Conservation (phyloP, 1,140 invertebrate genomes). For the Anastrepha obliqua region DNA sequence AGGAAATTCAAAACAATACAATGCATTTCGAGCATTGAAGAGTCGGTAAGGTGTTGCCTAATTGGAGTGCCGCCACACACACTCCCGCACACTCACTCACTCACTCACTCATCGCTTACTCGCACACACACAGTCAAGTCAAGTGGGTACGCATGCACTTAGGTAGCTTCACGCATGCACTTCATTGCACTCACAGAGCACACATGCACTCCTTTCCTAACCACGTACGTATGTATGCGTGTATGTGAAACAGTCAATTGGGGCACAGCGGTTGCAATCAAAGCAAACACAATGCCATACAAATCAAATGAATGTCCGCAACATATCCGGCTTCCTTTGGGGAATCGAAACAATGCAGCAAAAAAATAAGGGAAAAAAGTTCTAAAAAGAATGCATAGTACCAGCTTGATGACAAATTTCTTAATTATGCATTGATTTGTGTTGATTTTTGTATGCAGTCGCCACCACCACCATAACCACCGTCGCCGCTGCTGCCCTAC, state of each 20-base stretch:
- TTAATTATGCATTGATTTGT: conserved; percentile 53
- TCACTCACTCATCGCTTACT: neutral
- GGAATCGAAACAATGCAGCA: neutral
- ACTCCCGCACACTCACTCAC: neutral
- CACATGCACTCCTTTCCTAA: neutral
- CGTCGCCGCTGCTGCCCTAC: neutral
- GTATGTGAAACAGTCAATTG: neutral
- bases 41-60: conserved; percentile 33
- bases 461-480: neutral
- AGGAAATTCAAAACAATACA: neutral
- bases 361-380: neutral
- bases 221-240: neutral
- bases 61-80: conserved; percentile 31
- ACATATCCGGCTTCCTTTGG: conserved; percentile 32
- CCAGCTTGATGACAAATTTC: conserved; percentile 46
- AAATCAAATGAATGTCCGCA: conserved; percentile 43
- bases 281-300: conserved; percentile 46
- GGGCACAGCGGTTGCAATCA: conserved; percentile 29
- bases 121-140: neutral
- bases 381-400: neutral
- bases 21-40: neutral
- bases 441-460: conserved; percentile 33
- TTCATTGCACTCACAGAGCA: neutral
- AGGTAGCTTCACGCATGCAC: conserved; percentile 42
- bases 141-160: conserved; percentile 36